Percentiles rank a stretch among this genome's conserved stretches.
Conservation (phyloP, 2,113 vertebrate genomes). For the Phainopepla nitens region DNA sequence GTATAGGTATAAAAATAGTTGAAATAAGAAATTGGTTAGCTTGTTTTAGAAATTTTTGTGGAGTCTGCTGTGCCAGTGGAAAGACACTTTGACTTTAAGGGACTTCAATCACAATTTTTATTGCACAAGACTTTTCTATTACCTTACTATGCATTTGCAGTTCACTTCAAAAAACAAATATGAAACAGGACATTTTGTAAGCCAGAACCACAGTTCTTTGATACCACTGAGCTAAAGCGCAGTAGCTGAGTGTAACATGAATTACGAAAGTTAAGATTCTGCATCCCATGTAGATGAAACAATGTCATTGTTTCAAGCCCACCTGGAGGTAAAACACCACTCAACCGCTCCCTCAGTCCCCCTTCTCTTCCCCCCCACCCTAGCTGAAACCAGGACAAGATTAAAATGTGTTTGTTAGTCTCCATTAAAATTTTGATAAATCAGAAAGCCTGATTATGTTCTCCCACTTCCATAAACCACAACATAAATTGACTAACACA, state of each 20-base stretch:
- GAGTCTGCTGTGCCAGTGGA: not conserved
- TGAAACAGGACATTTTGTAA: not conserved
- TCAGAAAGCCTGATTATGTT: not conserved
- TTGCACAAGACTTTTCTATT: not conserved
- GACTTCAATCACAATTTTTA: not conserved
- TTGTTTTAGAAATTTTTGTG: not conserved
- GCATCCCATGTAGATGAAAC: not conserved
- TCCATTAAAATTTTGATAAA: not conserved
- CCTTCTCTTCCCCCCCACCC: not conserved
- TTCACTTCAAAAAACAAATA: not conserved
- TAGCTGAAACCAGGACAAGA: not conserved
- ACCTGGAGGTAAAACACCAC: not conserved
- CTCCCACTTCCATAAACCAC: not conserved
- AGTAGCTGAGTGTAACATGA: not conserved
- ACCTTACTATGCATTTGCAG: not conserved
- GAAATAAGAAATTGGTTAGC: not conserved
- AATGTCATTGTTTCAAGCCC: not conserved
- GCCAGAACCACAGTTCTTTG: not conserved
- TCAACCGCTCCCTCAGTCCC: rapidly evolving
- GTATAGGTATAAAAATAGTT: not conserved
- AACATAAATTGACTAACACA: not conserved
- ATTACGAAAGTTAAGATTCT: not conserved
- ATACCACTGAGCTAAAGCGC: not conserved
- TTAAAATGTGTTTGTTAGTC: not conserved
- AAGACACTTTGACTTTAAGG: not conserved